Evolutionary conservation across 2,888 invertebrate genomes (phyloP).

Genomic region (Chorisops tibialis): DNA sequence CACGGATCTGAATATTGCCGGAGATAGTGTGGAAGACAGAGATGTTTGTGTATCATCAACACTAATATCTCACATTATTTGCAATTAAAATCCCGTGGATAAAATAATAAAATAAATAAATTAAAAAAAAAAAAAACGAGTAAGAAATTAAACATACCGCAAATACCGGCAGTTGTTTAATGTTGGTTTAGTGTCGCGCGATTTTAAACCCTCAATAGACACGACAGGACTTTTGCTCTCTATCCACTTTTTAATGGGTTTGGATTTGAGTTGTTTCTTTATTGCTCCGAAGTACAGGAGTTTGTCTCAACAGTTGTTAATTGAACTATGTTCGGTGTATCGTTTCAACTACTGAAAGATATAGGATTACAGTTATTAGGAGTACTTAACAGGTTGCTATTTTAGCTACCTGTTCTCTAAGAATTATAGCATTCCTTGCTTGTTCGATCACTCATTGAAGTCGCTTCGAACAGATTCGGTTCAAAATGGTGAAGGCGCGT

Average conservation of each 20-base stretch:
- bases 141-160: background rate
- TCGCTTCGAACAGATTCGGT: no score
- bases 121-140: constrained; percentile 26
- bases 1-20: background rate
- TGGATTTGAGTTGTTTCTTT: background rate
- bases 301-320: constrained; percentile 23
- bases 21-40: background rate
- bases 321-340: constrained; percentile 20
- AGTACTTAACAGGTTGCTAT: constrained; percentile 26
- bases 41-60: constrained; percentile 11
- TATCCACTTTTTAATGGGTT: background rate
- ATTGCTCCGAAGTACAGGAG: background rate
- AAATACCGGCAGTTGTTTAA: background rate
- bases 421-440: no score
- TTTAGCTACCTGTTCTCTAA: constrained; percentile 27
- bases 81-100: constrained; percentile 26
- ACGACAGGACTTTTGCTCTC: constrained; percentile 1
- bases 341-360: constrained; percentile 13
- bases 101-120: no score
- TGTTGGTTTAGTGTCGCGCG: constrained; percentile 17
- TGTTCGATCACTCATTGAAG: no score
- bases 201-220: constrained; percentile 12
- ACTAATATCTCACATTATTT: constrained; percentile 29
- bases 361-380: constrained; percentile 29
- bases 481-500: no score